These are phyloP conservation scores for Macrostomum cliftonense DNA, from an alignment of 2,888 invertebrate species.

Conservation along the genomic window DNA sequence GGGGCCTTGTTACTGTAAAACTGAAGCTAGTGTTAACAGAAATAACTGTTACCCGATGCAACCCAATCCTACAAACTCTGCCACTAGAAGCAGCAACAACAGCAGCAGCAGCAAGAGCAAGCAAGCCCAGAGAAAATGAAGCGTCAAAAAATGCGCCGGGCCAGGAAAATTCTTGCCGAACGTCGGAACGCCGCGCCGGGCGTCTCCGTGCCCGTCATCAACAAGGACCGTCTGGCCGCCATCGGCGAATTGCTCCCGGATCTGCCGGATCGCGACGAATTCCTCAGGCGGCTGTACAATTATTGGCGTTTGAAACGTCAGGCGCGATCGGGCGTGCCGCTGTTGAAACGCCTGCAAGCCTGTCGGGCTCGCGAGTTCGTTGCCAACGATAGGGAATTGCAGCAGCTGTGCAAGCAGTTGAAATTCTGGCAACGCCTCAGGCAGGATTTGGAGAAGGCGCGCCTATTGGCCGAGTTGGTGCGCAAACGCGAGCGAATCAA, in stretches of 20 bases:
- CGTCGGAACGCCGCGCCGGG: conserved; percentile 73
- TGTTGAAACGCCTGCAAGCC: conserved; percentile 59
- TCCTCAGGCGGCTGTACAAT: conserved; percentile 69
- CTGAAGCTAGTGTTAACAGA: too few relatives aligned
- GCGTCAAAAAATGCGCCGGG: conserved; percentile 64
- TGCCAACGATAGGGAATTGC: neutral
- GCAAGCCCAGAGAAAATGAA: conserved; percentile 20
- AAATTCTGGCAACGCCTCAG: conserved; percentile 82
- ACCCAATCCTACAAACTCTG: neutral
- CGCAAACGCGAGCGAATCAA: conserved; percentile 86
- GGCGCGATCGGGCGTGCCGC: conserved; percentile 78
- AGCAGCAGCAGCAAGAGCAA: conserved; percentile 5
- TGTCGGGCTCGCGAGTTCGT: conserved; percentile 12
- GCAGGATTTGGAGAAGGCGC: conserved; percentile 76
- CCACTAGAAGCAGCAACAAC: neutral
- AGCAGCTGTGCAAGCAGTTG: conserved; percentile 34
- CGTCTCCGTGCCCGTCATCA: conserved; percentile 78
- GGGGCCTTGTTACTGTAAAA: too few relatives aligned
- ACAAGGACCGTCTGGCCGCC: conserved; percentile 36
- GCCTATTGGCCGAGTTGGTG: conserved; percentile 75
- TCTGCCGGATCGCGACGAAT: conserved; percentile 21
- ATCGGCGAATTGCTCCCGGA: neutral
- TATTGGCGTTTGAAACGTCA: conserved; percentile 94
- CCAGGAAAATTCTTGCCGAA: conserved; percentile 64
- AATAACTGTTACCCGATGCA: too few relatives aligned